phyloP scores from a whole-genome alignment of 2,797 vertebrate genomes.

The Propithecus perrieri region DNA sequence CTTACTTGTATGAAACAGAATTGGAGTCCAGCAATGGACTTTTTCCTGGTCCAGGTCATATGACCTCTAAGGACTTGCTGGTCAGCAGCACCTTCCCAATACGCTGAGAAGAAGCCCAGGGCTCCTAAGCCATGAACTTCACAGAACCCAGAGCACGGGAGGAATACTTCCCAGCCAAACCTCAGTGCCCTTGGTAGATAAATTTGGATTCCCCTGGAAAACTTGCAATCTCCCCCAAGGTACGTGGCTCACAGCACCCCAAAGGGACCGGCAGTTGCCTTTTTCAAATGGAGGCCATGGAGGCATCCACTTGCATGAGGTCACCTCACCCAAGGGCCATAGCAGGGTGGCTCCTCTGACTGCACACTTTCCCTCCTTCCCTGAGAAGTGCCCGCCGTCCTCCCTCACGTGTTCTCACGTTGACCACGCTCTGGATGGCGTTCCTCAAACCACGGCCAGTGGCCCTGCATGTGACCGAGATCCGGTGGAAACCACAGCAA shows the following conservation, averaged over 20 bases:
- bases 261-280: background rate
- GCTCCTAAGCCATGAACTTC: background rate
- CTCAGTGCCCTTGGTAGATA: background rate
- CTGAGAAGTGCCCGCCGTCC: background rate
- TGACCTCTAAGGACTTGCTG: background rate
- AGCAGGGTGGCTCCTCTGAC: background rate
- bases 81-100: background rate
- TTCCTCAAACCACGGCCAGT: background rate
- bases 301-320: background rate
- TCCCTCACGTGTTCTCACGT: background rate
- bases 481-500: background rate
- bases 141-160: background rate
- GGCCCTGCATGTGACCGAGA: background rate
- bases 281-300: background rate
- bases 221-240: background rate
- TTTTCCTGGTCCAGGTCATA: background rate
- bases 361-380: background rate
- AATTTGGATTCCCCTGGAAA: background rate
- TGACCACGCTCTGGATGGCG: fast-evolving
- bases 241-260: background rate
- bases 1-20: background rate
- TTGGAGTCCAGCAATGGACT: background rate
- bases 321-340: background rate
- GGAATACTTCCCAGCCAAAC: background rate
- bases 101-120: background rate